These are phyloP conservation scores for Stichodactyla mertensii DNA, from an alignment of 64 coral and sea anemone species.

Conservation along the genomic window DNA sequence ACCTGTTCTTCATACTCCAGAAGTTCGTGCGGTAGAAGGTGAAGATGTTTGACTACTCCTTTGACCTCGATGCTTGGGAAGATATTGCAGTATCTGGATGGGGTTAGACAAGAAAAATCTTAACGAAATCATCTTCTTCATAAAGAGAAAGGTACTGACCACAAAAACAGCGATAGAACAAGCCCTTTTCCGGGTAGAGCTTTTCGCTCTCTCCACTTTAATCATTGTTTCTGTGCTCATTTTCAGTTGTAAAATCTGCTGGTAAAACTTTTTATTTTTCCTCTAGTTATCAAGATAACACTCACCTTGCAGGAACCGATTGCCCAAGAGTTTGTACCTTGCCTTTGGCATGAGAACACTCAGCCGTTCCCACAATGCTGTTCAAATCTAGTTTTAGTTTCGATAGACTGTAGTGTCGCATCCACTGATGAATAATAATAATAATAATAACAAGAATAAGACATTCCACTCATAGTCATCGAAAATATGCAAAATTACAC, in stretches of 20 bases:
- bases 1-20: slow-evolving; percentile 94
- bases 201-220: too few species aligned
- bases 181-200: too few species aligned
- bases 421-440: slow-evolving; percentile 64
- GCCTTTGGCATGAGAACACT: slow-evolving; percentile 91
- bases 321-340: slow-evolving; percentile 79
- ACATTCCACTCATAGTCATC: background rate
- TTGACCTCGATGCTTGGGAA: slow-evolving; percentile 96
- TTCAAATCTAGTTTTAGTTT: slow-evolving; percentile 95
- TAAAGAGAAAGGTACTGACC: too few species aligned
- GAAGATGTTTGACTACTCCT: slow-evolving; percentile 92
- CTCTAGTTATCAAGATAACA: background rate
- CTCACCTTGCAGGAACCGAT: slow-evolving; percentile 87
- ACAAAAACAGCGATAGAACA: too few species aligned
- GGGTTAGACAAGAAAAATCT: background rate
- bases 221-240: too few species aligned
- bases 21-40: slow-evolving; percentile 76
- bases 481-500: too few species aligned
- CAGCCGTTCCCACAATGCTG: slow-evolving; percentile 76
- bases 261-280: too few species aligned
- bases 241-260: too few species aligned
- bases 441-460: background rate
- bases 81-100: slow-evolving; percentile 82
- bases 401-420: slow-evolving; percentile 86
- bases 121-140: too few species aligned